Evolutionary conservation across 2,888 invertebrate genomes (phyloP).

Genomic region (Phoenoteleia sp.): DNA sequence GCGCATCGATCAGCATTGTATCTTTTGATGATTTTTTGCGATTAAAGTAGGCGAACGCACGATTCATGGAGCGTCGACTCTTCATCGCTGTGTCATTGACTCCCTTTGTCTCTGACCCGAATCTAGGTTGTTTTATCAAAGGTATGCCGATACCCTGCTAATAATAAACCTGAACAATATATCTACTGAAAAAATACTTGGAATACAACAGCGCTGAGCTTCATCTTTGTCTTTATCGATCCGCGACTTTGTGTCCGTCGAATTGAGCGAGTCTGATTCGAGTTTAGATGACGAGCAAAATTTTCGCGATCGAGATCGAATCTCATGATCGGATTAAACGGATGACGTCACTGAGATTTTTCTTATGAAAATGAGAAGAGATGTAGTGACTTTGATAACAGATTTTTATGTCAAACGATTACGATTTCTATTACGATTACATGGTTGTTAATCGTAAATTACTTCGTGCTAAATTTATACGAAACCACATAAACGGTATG

Average conservation of each 20-base stretch:
- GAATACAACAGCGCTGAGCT: conserved; percentile 27
- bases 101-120: conserved; percentile 69
- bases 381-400: too few species aligned
- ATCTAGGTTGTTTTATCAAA: conserved; percentile 69
- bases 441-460: too few species aligned
- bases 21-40: conserved; percentile 60
- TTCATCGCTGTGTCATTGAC: conserved; percentile 71
- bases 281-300: conserved; percentile 41
- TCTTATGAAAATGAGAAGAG: too few species aligned
- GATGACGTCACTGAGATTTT: too few species aligned
- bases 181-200: conserved; percentile 49
- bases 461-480: too few species aligned
- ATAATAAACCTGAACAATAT: conserved; percentile 68
- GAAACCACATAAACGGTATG: too few species aligned
- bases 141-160: conserved; percentile 61
- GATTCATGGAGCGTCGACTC: conserved; percentile 63
- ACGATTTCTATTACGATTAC: too few species aligned
- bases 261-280: conserved; percentile 37
- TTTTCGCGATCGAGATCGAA: conserved; percentile 38
- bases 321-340: background rate
- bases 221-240: conserved; percentile 62
- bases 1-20: conserved; percentile 51
- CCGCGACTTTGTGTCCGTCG: conserved; percentile 49
- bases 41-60: conserved; percentile 58
- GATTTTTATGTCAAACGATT: too few species aligned